phyloP scores from a whole-genome alignment of 1,140 invertebrate genomes.

The Scaptomyza graminum region DNA sequence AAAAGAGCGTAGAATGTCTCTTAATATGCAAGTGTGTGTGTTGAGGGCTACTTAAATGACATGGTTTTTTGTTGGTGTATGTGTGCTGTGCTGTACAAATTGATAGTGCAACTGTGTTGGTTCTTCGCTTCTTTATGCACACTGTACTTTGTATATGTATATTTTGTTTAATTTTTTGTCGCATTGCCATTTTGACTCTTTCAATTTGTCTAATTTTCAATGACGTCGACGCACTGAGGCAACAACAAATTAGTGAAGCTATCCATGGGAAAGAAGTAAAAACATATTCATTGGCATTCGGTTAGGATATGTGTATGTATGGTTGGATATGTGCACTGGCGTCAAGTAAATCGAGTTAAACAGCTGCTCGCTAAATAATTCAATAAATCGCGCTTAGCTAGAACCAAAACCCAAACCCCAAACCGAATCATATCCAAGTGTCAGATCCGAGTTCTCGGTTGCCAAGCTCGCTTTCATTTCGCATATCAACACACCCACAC shows the following conservation, averaged over 20 bases:
- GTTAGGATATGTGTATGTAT: conserved; percentile 12
- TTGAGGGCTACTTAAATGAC: conserved; percentile 71
- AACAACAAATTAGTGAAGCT: conserved; percentile 75
- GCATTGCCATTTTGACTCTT: conserved; percentile 69
- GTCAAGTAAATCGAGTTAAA: conserved; percentile 74
- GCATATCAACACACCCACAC: conserved; percentile 25
- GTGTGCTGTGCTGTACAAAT: conserved; percentile 49
- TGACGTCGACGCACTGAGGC: conserved; percentile 68
- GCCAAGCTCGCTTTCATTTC: conserved; percentile 38
- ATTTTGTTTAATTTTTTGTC: conserved; percentile 36
- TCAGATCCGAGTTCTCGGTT: conserved; percentile 28
- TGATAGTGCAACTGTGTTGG: conserved; percentile 54
- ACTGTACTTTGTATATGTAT: conserved; percentile 1
- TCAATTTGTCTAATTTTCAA: conserved; percentile 81
- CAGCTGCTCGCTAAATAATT: conserved; percentile 80
- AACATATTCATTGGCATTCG: conserved; percentile 19
- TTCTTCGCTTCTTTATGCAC: conserved; percentile 34
- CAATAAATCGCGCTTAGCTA: conserved; percentile 76
- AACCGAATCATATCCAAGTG: conserved; percentile 37
- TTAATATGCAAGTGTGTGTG: conserved; percentile 29
- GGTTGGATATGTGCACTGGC: conserved; percentile 22
- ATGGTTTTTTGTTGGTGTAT: conserved; percentile 38
- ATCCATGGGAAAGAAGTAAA: conserved; percentile 28
- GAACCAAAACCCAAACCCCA: conserved; percentile 49
- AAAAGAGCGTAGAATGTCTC: conserved; percentile 70